Evolutionary conservation across 2,113 vertebrate species (phyloP).

Genomic region (Chaenocephalus aceratus): DNA sequence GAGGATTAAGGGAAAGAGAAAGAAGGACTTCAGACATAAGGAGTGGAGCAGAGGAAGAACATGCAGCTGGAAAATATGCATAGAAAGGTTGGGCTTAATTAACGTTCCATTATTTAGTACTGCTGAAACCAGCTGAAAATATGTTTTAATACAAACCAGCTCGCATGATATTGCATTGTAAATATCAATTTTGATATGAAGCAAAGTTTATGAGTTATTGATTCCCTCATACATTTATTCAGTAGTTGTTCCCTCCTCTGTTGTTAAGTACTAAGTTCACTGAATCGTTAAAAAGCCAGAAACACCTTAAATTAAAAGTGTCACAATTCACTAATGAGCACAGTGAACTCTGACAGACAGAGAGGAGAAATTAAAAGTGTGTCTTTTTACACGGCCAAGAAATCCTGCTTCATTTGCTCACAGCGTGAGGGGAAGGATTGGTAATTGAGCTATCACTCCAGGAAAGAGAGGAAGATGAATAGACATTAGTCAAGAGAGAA

Average conservation of each 20-base stretch:
- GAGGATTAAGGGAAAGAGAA: conserved; percentile 43
- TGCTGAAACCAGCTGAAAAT: conserved; percentile 1
- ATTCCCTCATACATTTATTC: conserved; percentile 61
- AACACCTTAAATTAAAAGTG: conserved; percentile 58
- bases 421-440: conserved; percentile 63
- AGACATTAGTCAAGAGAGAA: conserved; percentile 26
- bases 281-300: conserved; percentile 52
- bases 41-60: conserved; percentile 13
- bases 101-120: conserved; percentile 19
- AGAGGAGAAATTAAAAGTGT: conserved; percentile 57
- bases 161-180: conserved; percentile 11
- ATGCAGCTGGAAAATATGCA: conserved; percentile 39
- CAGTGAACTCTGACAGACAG: conserved; percentile 49
- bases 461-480: conserved; percentile 66
- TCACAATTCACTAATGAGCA: conserved; percentile 52
- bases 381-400: conserved; percentile 36
- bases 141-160: conserved; percentile 28
- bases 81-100: conserved; percentile 24
- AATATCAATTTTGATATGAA: conserved; percentile 24
- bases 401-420: conserved; percentile 62
- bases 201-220: conserved; percentile 42
- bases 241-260: conserved; percentile 56
- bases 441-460: conserved; percentile 75
- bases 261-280: conserved; percentile 48
- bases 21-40: conserved; percentile 22